Conservation (phyloP, 2,797 vertebrate genomes). For the Scarus forsteni region DNA sequence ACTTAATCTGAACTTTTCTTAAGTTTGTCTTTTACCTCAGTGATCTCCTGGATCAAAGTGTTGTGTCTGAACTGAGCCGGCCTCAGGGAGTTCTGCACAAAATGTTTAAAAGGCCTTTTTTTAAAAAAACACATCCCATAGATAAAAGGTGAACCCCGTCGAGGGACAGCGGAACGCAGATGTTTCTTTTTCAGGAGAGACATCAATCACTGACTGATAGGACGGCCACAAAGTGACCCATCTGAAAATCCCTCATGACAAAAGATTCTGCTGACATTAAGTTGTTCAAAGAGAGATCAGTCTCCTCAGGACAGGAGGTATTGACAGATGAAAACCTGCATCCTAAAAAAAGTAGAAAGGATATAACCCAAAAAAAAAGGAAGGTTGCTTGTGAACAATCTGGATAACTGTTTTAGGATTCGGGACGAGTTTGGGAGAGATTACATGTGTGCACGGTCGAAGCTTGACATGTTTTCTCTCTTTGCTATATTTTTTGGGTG, state of each 20-base stretch:
- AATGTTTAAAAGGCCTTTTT: conserved; percentile 1
- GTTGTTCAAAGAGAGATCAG: background rate
- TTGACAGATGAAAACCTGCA: conserved; percentile 8
- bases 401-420: background rate
- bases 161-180: conserved; percentile 18
- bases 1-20: background rate
- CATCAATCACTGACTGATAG: conserved; percentile 35
- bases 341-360: background rate
- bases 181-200: conserved; percentile 16
- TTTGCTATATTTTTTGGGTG: too few species aligned
- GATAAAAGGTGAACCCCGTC: conserved; percentile 9
- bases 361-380: conserved; percentile 5
- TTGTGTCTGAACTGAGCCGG: background rate
- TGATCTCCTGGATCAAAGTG: background rate
- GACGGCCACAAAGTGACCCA: conserved; percentile 18
- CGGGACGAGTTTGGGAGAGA: background rate
- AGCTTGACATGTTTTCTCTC: too few species aligned
- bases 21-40: background rate
- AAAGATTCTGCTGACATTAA: conserved; percentile 25
- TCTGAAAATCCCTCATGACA: conserved; percentile 8
- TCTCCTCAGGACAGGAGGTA: background rate
- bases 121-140: background rate
- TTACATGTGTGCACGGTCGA: background rate
- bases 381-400: background rate
- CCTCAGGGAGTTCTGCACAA: conserved; percentile 3